Percentiles rank a stretch among this genome's conserved stretches.
phyloP scores from a whole-genome alignment of 2,113 vertebrate genomes.

The Cololabis saira region DNA sequence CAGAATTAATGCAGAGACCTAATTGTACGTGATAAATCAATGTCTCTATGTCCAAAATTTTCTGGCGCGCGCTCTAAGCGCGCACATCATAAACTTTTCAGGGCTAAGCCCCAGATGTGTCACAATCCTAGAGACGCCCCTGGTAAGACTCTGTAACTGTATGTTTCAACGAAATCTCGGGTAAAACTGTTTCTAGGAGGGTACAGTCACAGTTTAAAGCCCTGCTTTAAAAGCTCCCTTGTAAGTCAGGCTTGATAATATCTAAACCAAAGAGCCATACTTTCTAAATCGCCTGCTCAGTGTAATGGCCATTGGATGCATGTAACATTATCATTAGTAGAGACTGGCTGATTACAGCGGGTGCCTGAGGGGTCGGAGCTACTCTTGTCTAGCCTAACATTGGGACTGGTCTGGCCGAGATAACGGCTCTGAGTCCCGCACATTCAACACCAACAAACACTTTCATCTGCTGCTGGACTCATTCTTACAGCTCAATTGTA shows the following conservation, averaged over 20 bases:
- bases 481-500: not conserved
- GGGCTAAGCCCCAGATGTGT: no score
- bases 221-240: constrained; percentile 23
- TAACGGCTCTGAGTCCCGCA: constrained; percentile 19
- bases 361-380: constrained; percentile 30
- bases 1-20: no score
- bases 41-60: no score
- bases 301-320: constrained; percentile 66
- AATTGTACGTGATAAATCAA: no score
- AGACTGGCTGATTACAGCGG: constrained; percentile 47
- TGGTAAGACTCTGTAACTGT: constrained; percentile 2
- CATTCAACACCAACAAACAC: constrained; percentile 25
- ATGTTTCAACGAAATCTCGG: constrained; percentile 29
- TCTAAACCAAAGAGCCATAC: constrained; percentile 46
- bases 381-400: constrained; percentile 43
- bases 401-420: constrained; percentile 28
- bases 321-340: constrained; percentile 56
- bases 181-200: constrained; percentile 3
- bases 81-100: no score
- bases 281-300: constrained; percentile 62
- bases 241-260: constrained; percentile 54
- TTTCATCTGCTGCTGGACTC: not conserved
- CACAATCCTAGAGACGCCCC: no score
- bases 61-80: no score
- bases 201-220: constrained; percentile 14